Evolutionary conservation across 2,797 vertebrate genomes (phyloP).

Genomic region (Pteronotus mesoamericanus): DNA sequence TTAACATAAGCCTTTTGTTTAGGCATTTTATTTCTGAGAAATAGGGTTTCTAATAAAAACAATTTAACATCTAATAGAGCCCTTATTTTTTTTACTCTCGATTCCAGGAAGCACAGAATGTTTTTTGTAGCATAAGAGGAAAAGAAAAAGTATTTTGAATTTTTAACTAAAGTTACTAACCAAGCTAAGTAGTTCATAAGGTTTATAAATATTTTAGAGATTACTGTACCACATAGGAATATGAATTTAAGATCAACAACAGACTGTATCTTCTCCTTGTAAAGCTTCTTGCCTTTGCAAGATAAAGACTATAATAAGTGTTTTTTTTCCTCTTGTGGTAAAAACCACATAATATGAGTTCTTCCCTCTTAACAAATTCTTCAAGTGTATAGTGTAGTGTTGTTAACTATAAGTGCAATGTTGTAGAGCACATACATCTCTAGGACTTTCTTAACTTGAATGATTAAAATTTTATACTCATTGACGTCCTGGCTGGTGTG

Average conservation of each 20-base stretch:
- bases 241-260: background rate
- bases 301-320: background rate
- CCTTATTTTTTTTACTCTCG: background rate
- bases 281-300: conserved; percentile 30
- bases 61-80: background rate
- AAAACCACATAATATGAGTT: background rate
- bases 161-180: background rate
- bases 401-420: background rate
- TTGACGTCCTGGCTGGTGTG: no score
- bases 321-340: background rate
- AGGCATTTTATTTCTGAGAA: background rate
- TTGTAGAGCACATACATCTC: background rate
- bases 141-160: background rate
- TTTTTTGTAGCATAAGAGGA: background rate
- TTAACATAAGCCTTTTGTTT: background rate
- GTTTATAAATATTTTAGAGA: conserved; percentile 9
- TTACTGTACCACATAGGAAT: background rate
- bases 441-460: background rate
- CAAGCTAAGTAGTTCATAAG: background rate
- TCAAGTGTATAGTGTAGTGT: background rate
- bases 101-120: background rate
- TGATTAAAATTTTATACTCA: background rate
- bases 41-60: background rate
- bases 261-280: background rate
- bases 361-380: background rate